A percentile compares a stretch with the other conserved stretches of the same genome.
These are phyloP conservation scores for Calameuta pallipes DNA, from an alignment of 2,888 invertebrate genomes.

Conservation along the genomic window DNA sequence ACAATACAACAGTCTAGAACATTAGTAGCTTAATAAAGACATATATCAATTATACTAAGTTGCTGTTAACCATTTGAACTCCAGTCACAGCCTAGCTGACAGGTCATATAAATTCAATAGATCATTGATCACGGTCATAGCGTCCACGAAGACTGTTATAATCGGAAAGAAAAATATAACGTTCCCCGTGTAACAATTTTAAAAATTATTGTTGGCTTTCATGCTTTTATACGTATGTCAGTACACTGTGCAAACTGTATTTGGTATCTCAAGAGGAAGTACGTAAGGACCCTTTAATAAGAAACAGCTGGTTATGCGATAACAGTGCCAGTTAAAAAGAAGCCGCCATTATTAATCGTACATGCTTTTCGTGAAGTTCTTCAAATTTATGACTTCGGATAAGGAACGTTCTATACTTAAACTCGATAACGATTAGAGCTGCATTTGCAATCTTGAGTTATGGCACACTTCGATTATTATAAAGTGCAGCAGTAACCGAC, in stretches of 20 bases:
- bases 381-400: background rate
- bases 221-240: background rate
- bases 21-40: background rate
- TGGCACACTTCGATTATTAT: background rate
- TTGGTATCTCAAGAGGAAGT: background rate
- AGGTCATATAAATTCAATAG: background rate
- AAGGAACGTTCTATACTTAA: background rate
- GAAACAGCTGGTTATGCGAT: background rate
- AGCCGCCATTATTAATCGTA: background rate
- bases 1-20: background rate
- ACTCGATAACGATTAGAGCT: background rate
- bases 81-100: background rate
- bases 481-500: background rate
- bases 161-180: background rate
- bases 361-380: background rate
- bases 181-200: background rate
- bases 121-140: background rate
- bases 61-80: background rate
- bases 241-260: background rate
- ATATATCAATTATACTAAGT: background rate
- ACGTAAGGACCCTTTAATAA: background rate
- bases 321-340: background rate
- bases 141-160: background rate
- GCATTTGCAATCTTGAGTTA: background rate
- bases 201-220: background rate